These are phyloP conservation scores for Himalopsyche phryganea DNA, from an alignment of 1,140 invertebrate genomes.

Conservation along the genomic window DNA sequence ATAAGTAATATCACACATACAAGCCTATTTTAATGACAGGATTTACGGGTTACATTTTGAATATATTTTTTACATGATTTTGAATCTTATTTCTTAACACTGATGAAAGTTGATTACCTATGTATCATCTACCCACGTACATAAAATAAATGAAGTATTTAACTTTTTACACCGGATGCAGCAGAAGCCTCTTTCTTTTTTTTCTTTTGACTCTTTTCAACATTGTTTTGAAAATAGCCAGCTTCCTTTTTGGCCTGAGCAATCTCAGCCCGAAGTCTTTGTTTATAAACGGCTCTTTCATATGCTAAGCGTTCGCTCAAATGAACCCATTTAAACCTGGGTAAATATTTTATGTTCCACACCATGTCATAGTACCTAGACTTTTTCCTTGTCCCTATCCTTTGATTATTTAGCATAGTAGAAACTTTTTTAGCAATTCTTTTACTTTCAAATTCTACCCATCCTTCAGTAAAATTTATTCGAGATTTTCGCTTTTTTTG, in stretches of 20 bases:
- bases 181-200: slow-evolving; percentile 44
- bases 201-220: slow-evolving; percentile 73
- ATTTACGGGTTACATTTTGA: too few relatives aligned
- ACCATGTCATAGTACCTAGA: slow-evolving; percentile 85
- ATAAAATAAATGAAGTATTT: too few relatives aligned
- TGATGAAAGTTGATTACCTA: too few relatives aligned
- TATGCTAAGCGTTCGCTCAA: slow-evolving; percentile 88
- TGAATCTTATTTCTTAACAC: too few relatives aligned
- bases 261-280: slow-evolving; percentile 83
- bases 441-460: slow-evolving; percentile 94
- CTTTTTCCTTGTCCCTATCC: slow-evolving; percentile 82
- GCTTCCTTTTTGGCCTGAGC: slow-evolving; percentile 87
- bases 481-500: slow-evolving; percentile 59
- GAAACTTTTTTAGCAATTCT: slow-evolving; percentile 84
- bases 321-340: slow-evolving; percentile 94
- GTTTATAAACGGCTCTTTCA: slow-evolving; percentile 84
- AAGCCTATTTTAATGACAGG: too few relatives aligned
- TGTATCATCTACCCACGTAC: too few relatives aligned
- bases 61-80: too few relatives aligned
- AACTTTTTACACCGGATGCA: background rate
- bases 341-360: slow-evolving; percentile 95
- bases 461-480: slow-evolving; percentile 84
- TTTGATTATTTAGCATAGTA: slow-evolving; percentile 75
- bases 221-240: slow-evolving; percentile 77
- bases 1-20: too few relatives aligned